Conservation (phyloP, 2,888 invertebrate species). For the Lucinisca nassula region DNA sequence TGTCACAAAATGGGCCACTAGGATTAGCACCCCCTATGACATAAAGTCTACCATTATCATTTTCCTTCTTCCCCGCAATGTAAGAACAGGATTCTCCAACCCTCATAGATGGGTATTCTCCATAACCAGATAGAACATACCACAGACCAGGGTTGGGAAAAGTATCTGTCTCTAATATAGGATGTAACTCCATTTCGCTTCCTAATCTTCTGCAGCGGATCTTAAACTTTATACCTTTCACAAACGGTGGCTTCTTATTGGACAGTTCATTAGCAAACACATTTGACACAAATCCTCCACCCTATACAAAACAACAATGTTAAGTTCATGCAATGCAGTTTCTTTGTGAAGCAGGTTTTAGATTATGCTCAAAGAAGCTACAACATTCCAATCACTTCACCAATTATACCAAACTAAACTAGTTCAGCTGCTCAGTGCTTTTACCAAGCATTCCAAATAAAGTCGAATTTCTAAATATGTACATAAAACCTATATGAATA, state of each 20-base stretch:
- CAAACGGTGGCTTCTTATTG: not conserved
- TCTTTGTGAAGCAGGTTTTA: too few species aligned
- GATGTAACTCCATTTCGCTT: conserved; percentile 85
- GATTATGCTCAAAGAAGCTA: too few species aligned
- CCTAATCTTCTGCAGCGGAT: not conserved
- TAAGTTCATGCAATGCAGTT: not conserved
- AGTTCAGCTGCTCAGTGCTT: too few species aligned
- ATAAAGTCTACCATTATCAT: conserved; percentile 83
- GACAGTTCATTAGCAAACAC: not conserved
- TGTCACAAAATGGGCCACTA: conserved; percentile 86
- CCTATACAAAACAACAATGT: not conserved
- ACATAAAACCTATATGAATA: too few species aligned
- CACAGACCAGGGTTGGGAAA: conserved; percentile 84
- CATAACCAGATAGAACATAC: conserved; percentile 86
- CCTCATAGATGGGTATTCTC: conserved; percentile 85
- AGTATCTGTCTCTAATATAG: conserved; percentile 82
- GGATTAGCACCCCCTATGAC: conserved; percentile 88
- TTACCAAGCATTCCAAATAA: too few species aligned
- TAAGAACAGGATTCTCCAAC: conserved; percentile 86
- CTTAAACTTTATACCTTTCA: not conserved
- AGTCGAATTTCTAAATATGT: too few species aligned
- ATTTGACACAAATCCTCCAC: not conserved
- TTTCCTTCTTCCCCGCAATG: conserved; percentile 74
- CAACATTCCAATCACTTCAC: too few species aligned
- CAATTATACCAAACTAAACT: too few species aligned